Evolutionary conservation across 2,888 invertebrate species (phyloP).

Genomic region (Hemaris fuciformis): DNA sequence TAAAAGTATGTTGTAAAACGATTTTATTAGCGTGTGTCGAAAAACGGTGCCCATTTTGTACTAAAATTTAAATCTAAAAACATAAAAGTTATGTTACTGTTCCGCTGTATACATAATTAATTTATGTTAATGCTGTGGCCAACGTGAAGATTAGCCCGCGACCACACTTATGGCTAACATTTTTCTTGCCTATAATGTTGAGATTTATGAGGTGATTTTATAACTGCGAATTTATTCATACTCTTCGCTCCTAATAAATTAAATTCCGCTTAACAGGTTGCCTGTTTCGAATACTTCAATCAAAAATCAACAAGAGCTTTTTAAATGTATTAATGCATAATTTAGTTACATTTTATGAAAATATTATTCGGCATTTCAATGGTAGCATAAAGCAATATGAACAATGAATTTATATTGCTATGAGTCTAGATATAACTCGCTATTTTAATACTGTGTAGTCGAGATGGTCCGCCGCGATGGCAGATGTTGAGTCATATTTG

Average conservation of each 20-base stretch:
- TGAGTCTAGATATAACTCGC: constrained; percentile 12
- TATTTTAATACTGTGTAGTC: background rate
- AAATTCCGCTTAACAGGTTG: constrained; percentile 2
- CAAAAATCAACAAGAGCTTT: background rate
- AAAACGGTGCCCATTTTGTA: background rate
- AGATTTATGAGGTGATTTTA: constrained; percentile 20
- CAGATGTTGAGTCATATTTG: constrained; percentile 5
- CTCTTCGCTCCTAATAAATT: constrained; percentile 5
- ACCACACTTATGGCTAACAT: constrained; percentile 39
- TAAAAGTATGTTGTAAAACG: background rate
- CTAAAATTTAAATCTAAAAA: constrained; percentile 37
- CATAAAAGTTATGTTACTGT: constrained; percentile 43
- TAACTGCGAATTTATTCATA: constrained; percentile 1
- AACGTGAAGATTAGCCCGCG: constrained; percentile 41
- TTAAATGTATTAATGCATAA: constrained; percentile 1
- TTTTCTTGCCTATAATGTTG: constrained; percentile 14
- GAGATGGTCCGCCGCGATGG: constrained; percentile 8
- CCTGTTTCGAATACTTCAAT: constrained; percentile 1
- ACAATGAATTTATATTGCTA: constrained; percentile 17
- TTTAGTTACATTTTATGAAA: constrained; percentile 14
- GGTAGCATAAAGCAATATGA: constrained; percentile 14
- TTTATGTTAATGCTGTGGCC: constrained; percentile 52
- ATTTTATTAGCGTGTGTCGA: constrained; percentile 1
- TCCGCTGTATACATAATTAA: constrained; percentile 59
- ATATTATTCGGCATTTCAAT: constrained; percentile 8